Evolutionary conservation across 2,888 invertebrate species (phyloP).

Genomic region (Sesia bembeciformis): DNA sequence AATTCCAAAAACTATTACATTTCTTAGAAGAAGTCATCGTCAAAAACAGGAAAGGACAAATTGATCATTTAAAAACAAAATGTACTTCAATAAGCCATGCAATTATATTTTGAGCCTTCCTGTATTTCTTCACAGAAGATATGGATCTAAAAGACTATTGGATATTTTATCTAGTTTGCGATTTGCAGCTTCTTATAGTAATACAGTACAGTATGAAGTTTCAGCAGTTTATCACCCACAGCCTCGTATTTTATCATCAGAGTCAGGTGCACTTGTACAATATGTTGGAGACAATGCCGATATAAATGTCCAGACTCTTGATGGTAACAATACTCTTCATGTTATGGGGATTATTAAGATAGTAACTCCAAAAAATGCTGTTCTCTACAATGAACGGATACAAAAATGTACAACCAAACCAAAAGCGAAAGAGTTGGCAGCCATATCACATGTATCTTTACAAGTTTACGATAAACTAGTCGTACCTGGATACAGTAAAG

Average conservation of each 20-base stretch:
- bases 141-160: constrained; percentile 3
- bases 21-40: background rate
- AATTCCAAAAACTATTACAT: too few species aligned
- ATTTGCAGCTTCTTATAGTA: constrained; percentile 5
- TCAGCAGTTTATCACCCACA: constrained; percentile 5
- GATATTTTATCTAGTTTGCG: constrained; percentile 6
- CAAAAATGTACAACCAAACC: constrained; percentile 23
- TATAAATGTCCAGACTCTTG: constrained; percentile 2
- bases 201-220: constrained; percentile 10
- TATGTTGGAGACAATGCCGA: background rate
- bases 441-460: constrained; percentile 17
- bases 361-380: constrained; percentile 12
- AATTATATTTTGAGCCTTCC: constrained; percentile 32
- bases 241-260: background rate
- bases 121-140: constrained; percentile 4
- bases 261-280: background rate
- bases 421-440: constrained; percentile 15
- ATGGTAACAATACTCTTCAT: constrained; percentile 7
- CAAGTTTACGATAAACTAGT: constrained; percentile 15
- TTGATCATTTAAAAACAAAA: constrained; percentile 26
- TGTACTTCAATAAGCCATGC: constrained; percentile 29
- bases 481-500: constrained; percentile 17
- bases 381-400: constrained; percentile 18
- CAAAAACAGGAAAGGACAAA: constrained; percentile 15
- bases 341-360: constrained; percentile 8